Evolutionary conservation across 92 coral and sea anemone genomes (phyloP).

Genomic region (Plumapathes pennacea): DNA sequence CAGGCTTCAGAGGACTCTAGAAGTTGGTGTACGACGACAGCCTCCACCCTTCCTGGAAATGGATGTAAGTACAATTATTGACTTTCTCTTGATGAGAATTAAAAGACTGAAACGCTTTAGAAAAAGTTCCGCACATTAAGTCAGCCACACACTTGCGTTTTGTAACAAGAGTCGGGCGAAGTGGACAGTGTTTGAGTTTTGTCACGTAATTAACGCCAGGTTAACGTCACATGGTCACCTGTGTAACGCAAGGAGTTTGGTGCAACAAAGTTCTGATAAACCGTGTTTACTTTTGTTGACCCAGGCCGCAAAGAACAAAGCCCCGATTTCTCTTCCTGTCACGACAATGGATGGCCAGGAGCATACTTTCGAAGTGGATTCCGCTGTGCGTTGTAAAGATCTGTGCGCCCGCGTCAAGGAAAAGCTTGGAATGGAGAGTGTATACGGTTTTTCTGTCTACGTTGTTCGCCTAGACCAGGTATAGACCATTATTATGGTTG

Average conservation of each 20-base stretch:
- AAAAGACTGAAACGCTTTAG: too few species aligned
- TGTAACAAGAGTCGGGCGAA: too few species aligned
- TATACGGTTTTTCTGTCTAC: conserved; percentile 80
- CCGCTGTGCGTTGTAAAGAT: conserved; percentile 72
- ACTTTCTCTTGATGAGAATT: too few species aligned
- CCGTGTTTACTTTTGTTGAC: background rate
- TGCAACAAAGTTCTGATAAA: too few species aligned
- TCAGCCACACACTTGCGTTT: too few species aligned
- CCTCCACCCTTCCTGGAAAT: conserved; percentile 70
- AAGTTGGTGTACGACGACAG: conserved; percentile 58
- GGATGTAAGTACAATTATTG: too few species aligned
- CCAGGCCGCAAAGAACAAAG: conserved; percentile 69
- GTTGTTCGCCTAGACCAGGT: conserved; percentile 71
- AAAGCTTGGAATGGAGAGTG: conserved; percentile 52
- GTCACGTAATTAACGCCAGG: too few species aligned
- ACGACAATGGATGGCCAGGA: conserved; percentile 66
- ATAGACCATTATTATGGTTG: background rate
- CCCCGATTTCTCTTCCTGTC: conserved; percentile 48
- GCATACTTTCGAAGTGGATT: conserved; percentile 61
- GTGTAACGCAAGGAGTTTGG: too few species aligned
- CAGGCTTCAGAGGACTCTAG: conserved; percentile 63
- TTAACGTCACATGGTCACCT: too few species aligned
- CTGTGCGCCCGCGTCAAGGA: conserved; percentile 55
- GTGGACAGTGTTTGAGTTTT: too few species aligned
- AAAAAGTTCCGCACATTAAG: too few species aligned